Evolutionary conservation across 2,888 invertebrate species (phyloP), one percentile per base, ranked within the genome.

Genomic region (Plusia festucae): DNA sequence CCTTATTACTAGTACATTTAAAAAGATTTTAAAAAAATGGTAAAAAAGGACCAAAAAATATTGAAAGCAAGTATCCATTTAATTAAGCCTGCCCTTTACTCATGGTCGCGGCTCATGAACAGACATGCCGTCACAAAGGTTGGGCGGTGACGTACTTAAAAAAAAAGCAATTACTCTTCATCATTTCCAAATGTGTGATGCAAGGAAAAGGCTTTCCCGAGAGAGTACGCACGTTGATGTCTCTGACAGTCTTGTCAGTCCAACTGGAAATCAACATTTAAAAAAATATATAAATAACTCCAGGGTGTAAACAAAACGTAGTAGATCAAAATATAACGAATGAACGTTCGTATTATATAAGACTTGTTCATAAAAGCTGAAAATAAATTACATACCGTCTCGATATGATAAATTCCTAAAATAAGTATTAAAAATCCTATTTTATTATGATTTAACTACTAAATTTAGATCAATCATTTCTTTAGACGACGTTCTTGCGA

Each of bases 91-190:
- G 9, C 20, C 46, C 4, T n/a, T 34, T n/a, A 11, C 18, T 49
- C 18, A 49, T 7, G 11, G 20, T 2, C 20, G 46, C 18, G 18
- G 46, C 46, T 49, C 46, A 20, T 20, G 11, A 20, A 11, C 46
- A 11, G 46, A 20, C 46, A 49, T n/a, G 0, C 18, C 20, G 46
- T 20, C 46, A 49, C 20, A 49, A 40, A 40, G n/a, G 13, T 4
- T 49, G 18, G 46, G 46, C 20, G 46, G 9, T 13, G 9, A 18
- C 20, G 46, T 9, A 18, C n/a, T 16, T 49, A 18, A 20, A 20
- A 49, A 40, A 49, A 49, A 49, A 49, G 46, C 18, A 49, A 49
- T 49, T 49, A 53, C 53, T 53, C 27, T 30, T 53, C 27, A 30
- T 53, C 27, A 32, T 53, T 53, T 53, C 27, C 18, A 53, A 53